phyloP scores from a whole-genome alignment of 2,113 vertebrate species.

The Nyctereutes procyonoides region DNA sequence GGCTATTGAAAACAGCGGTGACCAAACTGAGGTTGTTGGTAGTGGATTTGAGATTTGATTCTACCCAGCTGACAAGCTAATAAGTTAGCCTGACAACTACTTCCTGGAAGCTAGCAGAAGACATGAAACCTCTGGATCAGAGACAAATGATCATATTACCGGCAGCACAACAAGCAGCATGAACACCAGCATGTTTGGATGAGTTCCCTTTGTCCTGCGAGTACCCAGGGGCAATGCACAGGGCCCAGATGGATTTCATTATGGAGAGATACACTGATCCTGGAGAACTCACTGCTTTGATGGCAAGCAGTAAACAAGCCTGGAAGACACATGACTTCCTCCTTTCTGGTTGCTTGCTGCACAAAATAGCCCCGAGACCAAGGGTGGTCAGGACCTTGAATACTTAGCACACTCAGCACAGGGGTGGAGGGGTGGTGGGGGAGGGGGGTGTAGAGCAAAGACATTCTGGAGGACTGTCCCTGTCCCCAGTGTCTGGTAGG shows the following conservation, averaged over 20 bases:
- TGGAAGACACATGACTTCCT: background rate
- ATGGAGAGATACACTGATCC: background rate
- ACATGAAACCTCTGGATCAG: background rate
- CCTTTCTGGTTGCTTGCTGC: background rate
- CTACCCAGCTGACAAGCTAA: background rate
- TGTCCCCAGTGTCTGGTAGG: background rate
- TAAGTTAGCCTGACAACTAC: background rate
- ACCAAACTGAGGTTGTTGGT: background rate
- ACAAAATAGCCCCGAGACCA: background rate
- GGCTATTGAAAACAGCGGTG: background rate
- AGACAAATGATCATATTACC: background rate
- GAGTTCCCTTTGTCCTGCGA: background rate
- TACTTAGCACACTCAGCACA: background rate
- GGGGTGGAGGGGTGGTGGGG: too few relatives aligned
- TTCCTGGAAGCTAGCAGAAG: background rate
- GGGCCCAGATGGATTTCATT: background rate
- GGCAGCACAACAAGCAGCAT: too few relatives aligned
- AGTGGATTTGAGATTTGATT: background rate
- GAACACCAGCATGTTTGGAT: background rate
- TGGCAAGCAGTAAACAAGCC: background rate
- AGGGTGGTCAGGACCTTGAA: background rate
- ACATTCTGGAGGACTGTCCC: background rate
- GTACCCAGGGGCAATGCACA: background rate
- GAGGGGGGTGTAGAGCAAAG: background rate
- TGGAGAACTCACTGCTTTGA: background rate